Conservation (phyloP, 1,140 invertebrate genomes). For the Aphaenogaster floridana region DNA sequence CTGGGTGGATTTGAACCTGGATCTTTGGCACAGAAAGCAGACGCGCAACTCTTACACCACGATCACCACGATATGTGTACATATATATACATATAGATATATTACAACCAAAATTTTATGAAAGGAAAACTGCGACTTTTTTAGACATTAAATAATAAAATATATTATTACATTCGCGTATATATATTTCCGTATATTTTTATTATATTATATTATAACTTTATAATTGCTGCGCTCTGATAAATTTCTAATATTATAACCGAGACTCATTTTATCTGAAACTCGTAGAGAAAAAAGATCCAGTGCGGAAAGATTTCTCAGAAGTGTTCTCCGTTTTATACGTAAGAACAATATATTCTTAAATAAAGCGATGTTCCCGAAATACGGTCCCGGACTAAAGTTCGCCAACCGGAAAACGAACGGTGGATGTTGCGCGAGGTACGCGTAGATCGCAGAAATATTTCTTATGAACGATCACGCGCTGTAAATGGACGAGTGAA, state of each 20-base stretch:
- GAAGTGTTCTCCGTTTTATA: background rate
- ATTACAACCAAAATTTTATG: too few species aligned
- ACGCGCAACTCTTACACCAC: too few species aligned
- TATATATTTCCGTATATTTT: background rate
- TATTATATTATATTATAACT: background rate
- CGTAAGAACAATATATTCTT: background rate
- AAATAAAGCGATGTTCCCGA: background rate
- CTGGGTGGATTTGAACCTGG: too few species aligned
- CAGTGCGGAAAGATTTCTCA: background rate
- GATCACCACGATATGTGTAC: too few species aligned
- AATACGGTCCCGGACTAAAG: background rate
- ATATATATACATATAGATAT: too few species aligned
- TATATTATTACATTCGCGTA: background rate
- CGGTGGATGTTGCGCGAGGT: background rate
- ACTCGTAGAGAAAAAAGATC: background rate
- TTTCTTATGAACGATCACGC: constrained; percentile 15
- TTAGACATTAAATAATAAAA: too few species aligned
- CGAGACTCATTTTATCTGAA: background rate
- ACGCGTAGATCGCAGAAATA: constrained; percentile 17
- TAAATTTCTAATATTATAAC: background rate
- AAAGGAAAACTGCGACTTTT: too few species aligned
- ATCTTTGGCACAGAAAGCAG: too few species aligned
- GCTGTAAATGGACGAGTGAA: constrained; percentile 50
- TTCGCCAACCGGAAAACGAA: background rate
- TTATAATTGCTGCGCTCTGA: background rate